Evolutionary conservation across 2,113 vertebrate genomes (phyloP).

Genomic region (Ammodytes marinus): DNA sequence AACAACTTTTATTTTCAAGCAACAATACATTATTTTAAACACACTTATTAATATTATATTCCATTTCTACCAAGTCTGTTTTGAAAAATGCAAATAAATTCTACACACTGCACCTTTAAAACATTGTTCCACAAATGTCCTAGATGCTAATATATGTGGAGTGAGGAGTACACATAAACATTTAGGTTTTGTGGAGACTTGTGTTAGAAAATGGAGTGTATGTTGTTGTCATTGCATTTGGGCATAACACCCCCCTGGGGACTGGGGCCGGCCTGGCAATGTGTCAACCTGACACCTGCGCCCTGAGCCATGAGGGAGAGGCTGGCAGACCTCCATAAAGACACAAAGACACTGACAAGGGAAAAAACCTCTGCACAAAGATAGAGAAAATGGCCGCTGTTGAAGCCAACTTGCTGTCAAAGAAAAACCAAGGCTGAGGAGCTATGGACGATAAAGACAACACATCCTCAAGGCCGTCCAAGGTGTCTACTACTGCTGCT

Average conservation of each 20-base stretch:
- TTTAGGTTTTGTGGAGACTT: neutral
- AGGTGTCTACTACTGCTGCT: slow-evolving; percentile 11
- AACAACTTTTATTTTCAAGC: no score
- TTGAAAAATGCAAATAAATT: no score
- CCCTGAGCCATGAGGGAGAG: slow-evolving; percentile 38
- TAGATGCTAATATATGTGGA: neutral
- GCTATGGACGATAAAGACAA: neutral
- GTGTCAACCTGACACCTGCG: slow-evolving; percentile 64
- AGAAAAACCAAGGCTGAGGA: neutral
- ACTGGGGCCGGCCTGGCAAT: slow-evolving; percentile 25
- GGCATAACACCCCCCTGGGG: slow-evolving; percentile 34
- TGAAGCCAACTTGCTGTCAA: neutral
- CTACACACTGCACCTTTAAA: no score
- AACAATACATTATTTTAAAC: no score
- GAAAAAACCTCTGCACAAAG: neutral
- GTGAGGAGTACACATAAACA: neutral
- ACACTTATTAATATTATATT: no score
- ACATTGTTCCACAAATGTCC: neutral
- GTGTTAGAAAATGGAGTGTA: neutral
- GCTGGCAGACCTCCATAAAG: slow-evolving; percentile 6
- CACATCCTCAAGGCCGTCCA: neutral
- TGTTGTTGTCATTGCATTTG: slow-evolving; percentile 38
- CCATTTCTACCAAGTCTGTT: no score
- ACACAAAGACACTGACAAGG: neutral
- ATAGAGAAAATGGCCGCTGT: slow-evolving; percentile 6